Base-by-base conservation (phyloP, 2,797 vertebrate genomes). In the Clarias platycephalus region DNA sequence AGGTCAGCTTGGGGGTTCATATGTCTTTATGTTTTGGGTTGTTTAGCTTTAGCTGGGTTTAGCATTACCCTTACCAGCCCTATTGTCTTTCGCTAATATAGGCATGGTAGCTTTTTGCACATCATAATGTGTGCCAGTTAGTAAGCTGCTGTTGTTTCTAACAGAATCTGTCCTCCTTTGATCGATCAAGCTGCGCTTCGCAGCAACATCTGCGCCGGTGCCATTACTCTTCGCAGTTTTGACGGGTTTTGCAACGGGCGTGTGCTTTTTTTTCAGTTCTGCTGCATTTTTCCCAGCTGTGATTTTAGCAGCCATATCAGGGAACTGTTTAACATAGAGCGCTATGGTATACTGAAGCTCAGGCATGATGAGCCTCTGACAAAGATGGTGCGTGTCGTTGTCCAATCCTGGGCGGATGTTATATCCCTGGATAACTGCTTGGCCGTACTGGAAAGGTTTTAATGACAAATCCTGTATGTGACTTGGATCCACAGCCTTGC, bases 351-450 rank as follows among this genome's bases (percentile, higher is more conserved):
- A 96, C 86, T 97, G 97, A 16, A 98, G 91, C 87, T 97, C 96
- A 0, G 97, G 97, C 5, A 88, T 92, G 40, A 95, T 92, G 83
- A 97, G 90, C 76, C 85, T 91, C 91, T 92, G 89, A 86, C 97
- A 98, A 62, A 80, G 82, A 8, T 24, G 84, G 80, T 85, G 92
- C 2, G 90, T 95, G 6, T 81, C 77, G 0, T 81, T 88, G 76
- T 94, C 91, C 71, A 97, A 80, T 22, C 76, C 87, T 1, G 84
- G 87, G 44, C 87, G 95, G 76, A 98, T 91, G 86, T 96, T 96
- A 85, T 97, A 97, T 49, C 97, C 96, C 82, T 96, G 93, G 87
- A 97, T 97, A 34, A 93, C 84, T 0, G 96, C 96, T 22, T 74
- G 7, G 44, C 96, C 96, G 0, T 95, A 91, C 91, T 97, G 97